Conservation (phyloP, 2,113 vertebrate genomes). For the Paramisgurnus dabryanus region DNA sequence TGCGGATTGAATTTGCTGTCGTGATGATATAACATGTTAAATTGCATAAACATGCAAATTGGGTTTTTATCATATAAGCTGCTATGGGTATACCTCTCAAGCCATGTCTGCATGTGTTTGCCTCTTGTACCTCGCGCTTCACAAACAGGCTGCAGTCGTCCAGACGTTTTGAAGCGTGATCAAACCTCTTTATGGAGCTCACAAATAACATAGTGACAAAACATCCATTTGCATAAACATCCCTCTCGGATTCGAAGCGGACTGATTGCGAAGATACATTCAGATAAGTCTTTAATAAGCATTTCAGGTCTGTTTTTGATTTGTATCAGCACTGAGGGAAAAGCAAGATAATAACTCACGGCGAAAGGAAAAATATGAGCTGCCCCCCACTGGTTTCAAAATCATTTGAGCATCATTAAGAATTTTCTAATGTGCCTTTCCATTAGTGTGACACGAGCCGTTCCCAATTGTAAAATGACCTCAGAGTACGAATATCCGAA, state of each 20-base stretch:
- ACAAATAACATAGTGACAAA: conserved; percentile 34
- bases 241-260: conserved; percentile 28
- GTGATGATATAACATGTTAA: conserved; percentile 31
- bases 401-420: conserved; percentile 51
- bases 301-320: conserved; percentile 45
- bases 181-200: conserved; percentile 34
- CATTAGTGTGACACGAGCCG: conserved; percentile 36
- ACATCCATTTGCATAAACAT: conserved; percentile 35
- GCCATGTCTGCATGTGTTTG: not conserved
- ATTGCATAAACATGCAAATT: conserved; percentile 39
- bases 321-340: conserved; percentile 42
- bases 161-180: not conserved
- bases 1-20: conserved; percentile 20
- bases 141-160: not conserved
- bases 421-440: conserved; percentile 43
- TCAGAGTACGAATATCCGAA: conserved; percentile 13
- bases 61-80: not conserved
- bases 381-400: conserved; percentile 35
- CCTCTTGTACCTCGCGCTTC: not conserved
- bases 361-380: conserved; percentile 28
- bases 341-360: conserved; percentile 39
- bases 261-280: conserved; percentile 42
- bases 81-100: not conserved
- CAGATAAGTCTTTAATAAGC: conserved; percentile 49
- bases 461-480: conserved; percentile 37